phyloP scores from a whole-genome alignment of 1,140 invertebrate genomes.

The Frieseomelitta varia region DNA sequence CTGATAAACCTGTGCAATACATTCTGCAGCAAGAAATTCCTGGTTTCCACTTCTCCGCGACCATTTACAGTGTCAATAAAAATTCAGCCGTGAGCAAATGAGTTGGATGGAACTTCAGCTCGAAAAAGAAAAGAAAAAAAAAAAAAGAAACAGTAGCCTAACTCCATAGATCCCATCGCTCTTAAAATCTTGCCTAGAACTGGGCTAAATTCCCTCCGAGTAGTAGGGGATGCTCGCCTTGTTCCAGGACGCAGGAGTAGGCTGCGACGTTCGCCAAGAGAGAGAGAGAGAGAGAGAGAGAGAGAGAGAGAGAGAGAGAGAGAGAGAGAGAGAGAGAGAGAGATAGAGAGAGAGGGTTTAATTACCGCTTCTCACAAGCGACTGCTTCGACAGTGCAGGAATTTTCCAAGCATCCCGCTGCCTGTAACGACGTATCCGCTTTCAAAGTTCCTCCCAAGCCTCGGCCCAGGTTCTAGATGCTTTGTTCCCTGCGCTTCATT shows the following conservation, averaged over 20 bases:
- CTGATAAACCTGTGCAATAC: too few species aligned
- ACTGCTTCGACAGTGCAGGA: not conserved
- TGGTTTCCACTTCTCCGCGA: too few species aligned
- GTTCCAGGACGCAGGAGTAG: not conserved
- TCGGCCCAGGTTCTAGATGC: not conserved
- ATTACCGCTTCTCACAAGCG: constrained; percentile 8
- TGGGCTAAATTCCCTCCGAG: not conserved
- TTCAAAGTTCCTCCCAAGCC: constrained; percentile 9
- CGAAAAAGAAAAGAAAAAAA: too few species aligned
- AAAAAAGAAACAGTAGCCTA: too few species aligned
- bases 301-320: too few species aligned
- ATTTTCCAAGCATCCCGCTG: constrained; percentile 4
- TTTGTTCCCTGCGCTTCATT: constrained; percentile 25
- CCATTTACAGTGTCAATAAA: too few species aligned
- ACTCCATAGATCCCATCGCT: not conserved
- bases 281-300: too few species aligned
- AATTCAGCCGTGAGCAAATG: too few species aligned
- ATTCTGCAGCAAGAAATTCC: too few species aligned
- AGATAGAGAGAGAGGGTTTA: not conserved
- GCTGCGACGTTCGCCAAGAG: not conserved
- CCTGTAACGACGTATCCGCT: constrained; percentile 23
- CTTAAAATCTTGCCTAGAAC: not conserved
- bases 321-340: too few species aligned
- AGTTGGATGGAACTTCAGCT: too few species aligned
- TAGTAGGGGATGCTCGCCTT: not conserved